phyloP scores from a whole-genome alignment of 2,888 invertebrate genomes.

The Baronia brevicornis region DNA sequence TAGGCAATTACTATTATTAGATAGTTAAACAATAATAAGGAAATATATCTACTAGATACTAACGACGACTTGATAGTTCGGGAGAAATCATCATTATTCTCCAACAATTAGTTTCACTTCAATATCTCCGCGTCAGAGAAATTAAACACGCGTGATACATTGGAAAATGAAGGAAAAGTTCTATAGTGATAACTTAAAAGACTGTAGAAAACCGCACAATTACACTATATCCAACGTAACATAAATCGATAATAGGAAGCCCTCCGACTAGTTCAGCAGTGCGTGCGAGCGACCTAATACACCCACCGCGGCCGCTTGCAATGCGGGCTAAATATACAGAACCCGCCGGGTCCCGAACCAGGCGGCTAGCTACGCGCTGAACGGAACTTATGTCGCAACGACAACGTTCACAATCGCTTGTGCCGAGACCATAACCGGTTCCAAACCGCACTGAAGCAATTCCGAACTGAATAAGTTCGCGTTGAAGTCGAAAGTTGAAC shows the following conservation, averaged over 20 bases:
- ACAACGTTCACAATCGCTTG: constrained; percentile 68
- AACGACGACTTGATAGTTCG: constrained; percentile 24
- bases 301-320: constrained; percentile 64
- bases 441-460: constrained; percentile 29
- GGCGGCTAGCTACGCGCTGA: constrained; percentile 35
- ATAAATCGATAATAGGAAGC: constrained; percentile 74
- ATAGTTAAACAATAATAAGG: too few species aligned
- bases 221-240: constrained; percentile 52
- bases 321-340: constrained; percentile 74
- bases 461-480: constrained; percentile 30
- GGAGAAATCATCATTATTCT: constrained; percentile 48
- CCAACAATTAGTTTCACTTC: constrained; percentile 48
- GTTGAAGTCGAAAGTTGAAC: constrained; percentile 34
- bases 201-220: constrained; percentile 36
- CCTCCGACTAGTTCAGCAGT: constrained; percentile 75
- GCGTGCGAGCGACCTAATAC: constrained; percentile 74
- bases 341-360: constrained; percentile 51
- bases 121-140: constrained; percentile 55
- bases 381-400: constrained; percentile 63
- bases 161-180: constrained; percentile 52
- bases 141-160: constrained; percentile 33
- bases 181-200: constrained; percentile 29
- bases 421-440: constrained; percentile 63
- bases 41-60: too few species aligned
- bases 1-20: too few species aligned